Conservation (phyloP, 2,888 invertebrate species). For the Ophion slaviceki region DNA sequence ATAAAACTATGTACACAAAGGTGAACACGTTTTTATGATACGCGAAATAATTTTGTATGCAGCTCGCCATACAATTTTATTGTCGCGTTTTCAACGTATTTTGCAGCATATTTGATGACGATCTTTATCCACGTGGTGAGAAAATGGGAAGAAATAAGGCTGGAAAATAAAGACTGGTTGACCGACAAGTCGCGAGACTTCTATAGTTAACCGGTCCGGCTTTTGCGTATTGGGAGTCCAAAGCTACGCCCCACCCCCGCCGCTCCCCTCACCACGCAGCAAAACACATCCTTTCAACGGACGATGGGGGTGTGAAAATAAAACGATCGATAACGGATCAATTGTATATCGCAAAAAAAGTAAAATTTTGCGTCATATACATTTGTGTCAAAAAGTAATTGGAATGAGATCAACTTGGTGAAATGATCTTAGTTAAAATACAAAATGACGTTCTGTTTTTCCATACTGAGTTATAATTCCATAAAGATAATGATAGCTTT, state of each 20-base stretch:
- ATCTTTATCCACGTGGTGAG: constrained; percentile 11
- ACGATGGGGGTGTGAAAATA: too few relatives aligned
- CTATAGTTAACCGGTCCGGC: not conserved
- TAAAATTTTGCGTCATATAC: too few relatives aligned
- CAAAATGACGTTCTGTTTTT: too few relatives aligned
- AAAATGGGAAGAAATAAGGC: constrained; percentile 68
- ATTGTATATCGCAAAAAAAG: too few relatives aligned
- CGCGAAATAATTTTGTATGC: constrained; percentile 51
- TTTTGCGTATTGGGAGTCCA: too few relatives aligned
- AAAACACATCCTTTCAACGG: too few relatives aligned
- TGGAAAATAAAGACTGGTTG: constrained; percentile 68
- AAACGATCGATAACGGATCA: not conserved
- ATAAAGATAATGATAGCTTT: too few relatives aligned
- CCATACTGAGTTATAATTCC: too few relatives aligned
- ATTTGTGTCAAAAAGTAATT: not conserved
- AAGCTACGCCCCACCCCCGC: too few relatives aligned
- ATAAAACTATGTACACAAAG: constrained; percentile 24
- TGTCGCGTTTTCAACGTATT: constrained; percentile 1
- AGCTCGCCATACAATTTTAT: constrained; percentile 42
- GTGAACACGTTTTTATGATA: constrained; percentile 43
- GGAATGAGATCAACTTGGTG: not conserved
- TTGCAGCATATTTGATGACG: constrained; percentile 10
- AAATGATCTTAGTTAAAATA: constrained; percentile 2
- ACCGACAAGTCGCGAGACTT: too few relatives aligned
- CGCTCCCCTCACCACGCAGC: too few relatives aligned